Conservation (phyloP, 2,113 vertebrate genomes). For the Apteryx owenii region DNA sequence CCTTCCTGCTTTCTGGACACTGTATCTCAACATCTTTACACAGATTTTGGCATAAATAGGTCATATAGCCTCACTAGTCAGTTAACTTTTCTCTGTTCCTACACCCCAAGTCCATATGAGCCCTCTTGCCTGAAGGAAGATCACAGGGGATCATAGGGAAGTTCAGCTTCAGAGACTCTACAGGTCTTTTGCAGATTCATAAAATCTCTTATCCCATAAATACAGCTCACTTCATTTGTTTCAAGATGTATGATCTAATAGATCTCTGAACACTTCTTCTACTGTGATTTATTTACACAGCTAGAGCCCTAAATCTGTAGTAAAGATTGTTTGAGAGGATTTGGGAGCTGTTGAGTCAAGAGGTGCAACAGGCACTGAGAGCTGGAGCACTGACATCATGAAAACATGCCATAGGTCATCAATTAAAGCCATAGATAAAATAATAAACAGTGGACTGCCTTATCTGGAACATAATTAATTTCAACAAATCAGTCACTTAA, state of each 20-base stretch:
- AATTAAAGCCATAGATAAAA: conserved; percentile 30
- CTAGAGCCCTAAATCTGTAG: conserved; percentile 18
- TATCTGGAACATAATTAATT: not conserved
- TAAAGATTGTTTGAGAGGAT: not conserved
- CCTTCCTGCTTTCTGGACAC: not conserved
- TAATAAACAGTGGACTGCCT: not conserved
- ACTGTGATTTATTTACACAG: conserved; percentile 18
- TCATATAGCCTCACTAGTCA: not conserved
- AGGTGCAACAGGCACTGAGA: not conserved
- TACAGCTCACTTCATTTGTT: not conserved
- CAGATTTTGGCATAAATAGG: not conserved
- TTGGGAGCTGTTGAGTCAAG: conserved; percentile 13
- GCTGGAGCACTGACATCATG: not conserved
- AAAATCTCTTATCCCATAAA: not conserved
- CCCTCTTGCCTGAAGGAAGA: not conserved
- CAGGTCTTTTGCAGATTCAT: not conserved
- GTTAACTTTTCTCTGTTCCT: not conserved
- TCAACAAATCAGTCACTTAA: not conserved
- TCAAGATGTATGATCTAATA: not conserved
- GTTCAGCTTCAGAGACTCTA: not conserved
- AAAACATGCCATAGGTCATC: not conserved
- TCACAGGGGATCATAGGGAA: not conserved
- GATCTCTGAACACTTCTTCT: not conserved
- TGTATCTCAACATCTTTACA: not conserved
- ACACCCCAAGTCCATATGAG: not conserved